Percentiles rank a stretch among this genome's conserved stretches.
Conservation (phyloP, 1,140 invertebrate genomes). For the Drosophila busckii region DNA sequence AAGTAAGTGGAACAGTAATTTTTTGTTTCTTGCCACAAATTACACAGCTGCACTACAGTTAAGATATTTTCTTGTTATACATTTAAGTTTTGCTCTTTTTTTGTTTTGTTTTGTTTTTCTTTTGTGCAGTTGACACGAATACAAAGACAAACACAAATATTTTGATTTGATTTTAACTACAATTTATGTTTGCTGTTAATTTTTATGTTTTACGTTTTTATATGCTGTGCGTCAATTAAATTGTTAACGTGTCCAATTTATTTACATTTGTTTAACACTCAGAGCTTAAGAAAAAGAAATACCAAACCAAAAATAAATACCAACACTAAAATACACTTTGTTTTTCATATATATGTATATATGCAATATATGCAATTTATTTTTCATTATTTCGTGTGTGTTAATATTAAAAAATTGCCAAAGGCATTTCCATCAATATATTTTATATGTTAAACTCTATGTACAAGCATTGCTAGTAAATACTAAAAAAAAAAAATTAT, state of each 20-base stretch:
- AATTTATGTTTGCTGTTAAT: neutral
- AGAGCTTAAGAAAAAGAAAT: conserved; percentile 51
- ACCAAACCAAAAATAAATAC: conserved; percentile 13
- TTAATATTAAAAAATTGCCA: conserved; percentile 51
- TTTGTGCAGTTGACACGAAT: conserved; percentile 13
- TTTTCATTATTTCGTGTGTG: conserved; percentile 41
- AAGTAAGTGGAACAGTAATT: conserved; percentile 48
- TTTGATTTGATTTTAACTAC: neutral
- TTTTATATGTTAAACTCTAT: conserved; percentile 22
- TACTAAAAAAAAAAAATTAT: conserved; percentile 42
- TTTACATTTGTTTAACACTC: conserved; percentile 66
- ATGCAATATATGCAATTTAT: conserved; percentile 14
- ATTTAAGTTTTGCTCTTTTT: neutral
- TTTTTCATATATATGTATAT: conserved; percentile 32
- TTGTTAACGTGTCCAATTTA: conserved; percentile 53
- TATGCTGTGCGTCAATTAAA: conserved; percentile 50
- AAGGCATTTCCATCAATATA: conserved; percentile 37
- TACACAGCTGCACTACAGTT: conserved; percentile 20
- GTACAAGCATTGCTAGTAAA: conserved; percentile 65
- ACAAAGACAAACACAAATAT: conserved; percentile 20
- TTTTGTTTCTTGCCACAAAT: conserved; percentile 10
- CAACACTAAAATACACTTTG: conserved; percentile 40
- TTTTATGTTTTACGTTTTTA: conserved; percentile 1
- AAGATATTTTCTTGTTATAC: conserved; percentile 2
- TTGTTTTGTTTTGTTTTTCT: conserved; percentile 3